Percentiles rank a stretch among this genome's conserved stretches.
These are phyloP conservation scores for Venturia canescens DNA, from an alignment of 1,140 invertebrate species.

Conservation along the genomic window DNA sequence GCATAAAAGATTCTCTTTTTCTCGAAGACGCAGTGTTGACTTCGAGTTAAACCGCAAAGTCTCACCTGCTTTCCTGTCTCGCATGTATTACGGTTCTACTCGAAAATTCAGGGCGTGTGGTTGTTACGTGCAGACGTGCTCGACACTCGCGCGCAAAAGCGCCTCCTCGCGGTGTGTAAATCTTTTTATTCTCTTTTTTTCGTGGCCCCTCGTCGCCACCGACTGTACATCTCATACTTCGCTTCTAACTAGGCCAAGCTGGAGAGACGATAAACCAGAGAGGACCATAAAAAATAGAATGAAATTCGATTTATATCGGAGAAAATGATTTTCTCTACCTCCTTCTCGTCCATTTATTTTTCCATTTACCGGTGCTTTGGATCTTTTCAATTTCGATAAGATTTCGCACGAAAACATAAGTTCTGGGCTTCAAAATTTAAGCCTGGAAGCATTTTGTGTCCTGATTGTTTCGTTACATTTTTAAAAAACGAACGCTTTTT, in stretches of 20 bases:
- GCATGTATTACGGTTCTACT: neutral
- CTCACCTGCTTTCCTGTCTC: constrained; percentile 1
- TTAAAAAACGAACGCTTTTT: no score
- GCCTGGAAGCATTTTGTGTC: no score
- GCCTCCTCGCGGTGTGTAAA: neutral
- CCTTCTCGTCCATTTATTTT: no score
- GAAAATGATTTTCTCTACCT: no score
- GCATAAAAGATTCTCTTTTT: no score
- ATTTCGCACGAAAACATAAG: no score
- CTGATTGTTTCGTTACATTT: no score
- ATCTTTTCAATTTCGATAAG: no score
- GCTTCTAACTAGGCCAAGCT: neutral
- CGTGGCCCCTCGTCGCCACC: neutral
- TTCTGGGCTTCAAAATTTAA: no score
- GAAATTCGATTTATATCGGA: neutral
- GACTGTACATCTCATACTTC: neutral
- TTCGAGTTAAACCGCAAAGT: neutral
- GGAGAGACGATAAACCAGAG: neutral
- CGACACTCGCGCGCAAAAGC: neutral
- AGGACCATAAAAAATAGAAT: neutral
- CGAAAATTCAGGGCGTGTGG: constrained; percentile 5
- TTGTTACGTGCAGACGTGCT: neutral
- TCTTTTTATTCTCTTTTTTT: neutral
- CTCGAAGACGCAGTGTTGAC: no score
- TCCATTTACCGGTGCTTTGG: no score